phyloP scores from a whole-genome alignment of 2,888 invertebrate species.

The Nemurella pictetii region DNA sequence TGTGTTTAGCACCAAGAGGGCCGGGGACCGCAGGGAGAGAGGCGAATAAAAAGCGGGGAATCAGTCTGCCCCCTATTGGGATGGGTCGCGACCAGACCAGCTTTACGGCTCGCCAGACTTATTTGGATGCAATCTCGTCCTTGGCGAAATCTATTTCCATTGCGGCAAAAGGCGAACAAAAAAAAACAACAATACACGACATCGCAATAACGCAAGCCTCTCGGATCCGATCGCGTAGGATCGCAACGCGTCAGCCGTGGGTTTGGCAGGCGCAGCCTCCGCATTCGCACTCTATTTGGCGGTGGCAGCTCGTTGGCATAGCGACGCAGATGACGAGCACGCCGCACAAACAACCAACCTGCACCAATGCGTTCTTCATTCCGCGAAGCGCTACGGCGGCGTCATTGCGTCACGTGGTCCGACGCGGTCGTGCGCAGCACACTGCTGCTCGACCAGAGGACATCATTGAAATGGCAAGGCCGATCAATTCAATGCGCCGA shows the following conservation, averaged over 20 bases:
- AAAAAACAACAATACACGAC: not conserved
- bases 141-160: not conserved
- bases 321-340: not conserved
- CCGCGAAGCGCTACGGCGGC: not conserved
- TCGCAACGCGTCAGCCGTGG: not conserved
- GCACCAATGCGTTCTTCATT: conserved; percentile 1
- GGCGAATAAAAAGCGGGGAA: not conserved
- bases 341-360: not conserved
- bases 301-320: not conserved
- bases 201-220: not conserved
- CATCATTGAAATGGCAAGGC: not conserved
- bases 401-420: not conserved
- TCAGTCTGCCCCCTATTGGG: not conserved
- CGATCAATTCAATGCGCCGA: not conserved
- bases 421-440: not conserved
- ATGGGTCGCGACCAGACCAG: not conserved
- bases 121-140: not conserved
- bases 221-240: conserved; percentile 13
- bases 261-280: not conserved
- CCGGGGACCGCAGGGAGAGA: no score
- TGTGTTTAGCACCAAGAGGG: no score
- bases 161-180: not conserved
- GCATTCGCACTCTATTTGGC: conserved; percentile 16
- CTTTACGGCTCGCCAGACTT: not conserved
- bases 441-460: not conserved